Evolutionary conservation across 2,113 vertebrate genomes (phyloP), one percentile per base, ranked within the genome.

Genomic region (Sylvietta virens): DNA sequence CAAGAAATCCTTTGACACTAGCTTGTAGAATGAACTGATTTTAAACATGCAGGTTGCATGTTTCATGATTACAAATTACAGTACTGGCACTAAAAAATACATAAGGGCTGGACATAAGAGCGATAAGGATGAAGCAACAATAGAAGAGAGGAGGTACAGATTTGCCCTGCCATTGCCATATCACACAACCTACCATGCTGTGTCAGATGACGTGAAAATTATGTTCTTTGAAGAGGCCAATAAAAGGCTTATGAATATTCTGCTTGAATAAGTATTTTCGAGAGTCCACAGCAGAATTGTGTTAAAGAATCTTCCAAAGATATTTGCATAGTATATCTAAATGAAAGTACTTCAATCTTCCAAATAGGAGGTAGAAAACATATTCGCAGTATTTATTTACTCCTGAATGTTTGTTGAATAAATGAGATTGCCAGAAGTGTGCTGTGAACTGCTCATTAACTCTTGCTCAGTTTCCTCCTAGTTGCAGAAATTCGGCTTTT

Each of bases 111-210:
- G 67, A 70, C 11, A 28, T 22, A 37, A 72, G 9, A 62, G 6
- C 31, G 33, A 4, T 22, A 48, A 45, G 26, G n/a, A 57, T n/a
- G 70, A 53, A 33, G 17, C 31, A 50, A 22, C 31, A 50, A 51
- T 7, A 57, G 13, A 61, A 58, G 20, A 37, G 39, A 69, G 26
- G 10, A 70, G 28, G 31, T 50, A 12, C 15, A 54, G 45, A 24
- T 77, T 37, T 51, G 11, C 15, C 31, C 2, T 1, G 53, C 20
- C 12, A 4, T 13, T 80, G 28, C 42, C 18, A 9, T 39, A 61
- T 30, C 54, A 53, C 28, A 64, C 19, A 72, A 21, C 7, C 40
- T 1, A 2, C 27, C 18, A 39, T 0, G 0, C 5, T 7, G 1
- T 42, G 37, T 54, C 50, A 66, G 42, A 62, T 0, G 1, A 54